Conservation (phyloP, 2,113 vertebrate genomes). For the Lagopus leucura region DNA sequence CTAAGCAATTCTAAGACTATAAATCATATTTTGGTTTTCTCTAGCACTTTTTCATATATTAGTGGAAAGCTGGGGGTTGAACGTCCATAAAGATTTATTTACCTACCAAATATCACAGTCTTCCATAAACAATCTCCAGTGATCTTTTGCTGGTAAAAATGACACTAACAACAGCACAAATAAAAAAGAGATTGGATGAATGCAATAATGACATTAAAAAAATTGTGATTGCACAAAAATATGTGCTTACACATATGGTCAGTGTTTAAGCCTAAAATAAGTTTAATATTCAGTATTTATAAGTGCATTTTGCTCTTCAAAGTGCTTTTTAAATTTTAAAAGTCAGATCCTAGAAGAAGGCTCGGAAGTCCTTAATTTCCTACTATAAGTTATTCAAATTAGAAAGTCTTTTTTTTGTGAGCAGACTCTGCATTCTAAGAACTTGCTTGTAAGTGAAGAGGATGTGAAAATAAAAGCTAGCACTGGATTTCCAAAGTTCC, state of each 20-base stretch:
- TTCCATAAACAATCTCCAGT: background rate
- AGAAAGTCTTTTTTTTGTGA: background rate
- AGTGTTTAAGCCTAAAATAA: background rate
- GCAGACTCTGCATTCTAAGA: background rate
- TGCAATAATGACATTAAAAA: background rate
- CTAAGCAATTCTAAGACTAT: background rate
- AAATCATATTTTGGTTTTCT: background rate
- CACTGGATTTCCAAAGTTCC: background rate
- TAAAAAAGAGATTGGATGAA: background rate
- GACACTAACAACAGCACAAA: background rate
- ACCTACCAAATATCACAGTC: background rate
- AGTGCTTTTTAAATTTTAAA: background rate
- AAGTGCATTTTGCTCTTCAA: background rate
- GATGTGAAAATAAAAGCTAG: background rate
- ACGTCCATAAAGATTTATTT: background rate
- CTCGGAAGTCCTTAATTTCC: background rate
- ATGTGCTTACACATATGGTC: background rate
- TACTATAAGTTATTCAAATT: background rate
- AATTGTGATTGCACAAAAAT: background rate
- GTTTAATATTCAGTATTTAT: background rate
- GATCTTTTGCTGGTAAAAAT: background rate
- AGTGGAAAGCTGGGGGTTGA: background rate
- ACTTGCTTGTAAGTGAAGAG: background rate
- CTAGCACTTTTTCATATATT: background rate
- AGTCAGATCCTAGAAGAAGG: background rate